These are phyloP conservation scores for Catotricha subobsoleta DNA, from an alignment of 2,888 invertebrate species.

Conservation along the genomic window DNA sequence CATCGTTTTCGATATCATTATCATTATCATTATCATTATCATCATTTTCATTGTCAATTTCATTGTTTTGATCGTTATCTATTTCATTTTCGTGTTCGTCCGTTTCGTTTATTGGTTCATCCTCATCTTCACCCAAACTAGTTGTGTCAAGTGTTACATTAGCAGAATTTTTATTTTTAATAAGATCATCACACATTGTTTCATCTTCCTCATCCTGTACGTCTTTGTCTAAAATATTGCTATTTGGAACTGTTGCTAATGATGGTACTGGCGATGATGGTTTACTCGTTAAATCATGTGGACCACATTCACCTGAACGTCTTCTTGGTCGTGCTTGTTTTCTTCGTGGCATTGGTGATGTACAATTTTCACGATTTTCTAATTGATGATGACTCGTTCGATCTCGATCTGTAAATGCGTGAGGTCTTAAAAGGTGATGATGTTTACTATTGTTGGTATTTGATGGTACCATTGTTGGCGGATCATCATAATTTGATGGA, in stretches of 20 bases:
- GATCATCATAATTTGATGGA: conserved; percentile 29
- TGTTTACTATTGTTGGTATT: background rate
- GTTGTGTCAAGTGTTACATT: no score
- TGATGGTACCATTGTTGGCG: conserved; percentile 19
- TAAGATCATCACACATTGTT: conserved; percentile 38
- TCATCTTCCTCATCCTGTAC: conserved; percentile 16
- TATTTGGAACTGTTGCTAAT: background rate
- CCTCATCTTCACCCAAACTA: conserved; percentile 4
- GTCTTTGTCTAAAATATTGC: conserved; percentile 17
- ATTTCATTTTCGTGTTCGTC: background rate
- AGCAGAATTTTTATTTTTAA: conserved; percentile 24
- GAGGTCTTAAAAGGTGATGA: conserved; percentile 28
- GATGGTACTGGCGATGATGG: conserved; percentile 16
- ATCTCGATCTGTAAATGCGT: conserved; percentile 14
- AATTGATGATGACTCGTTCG: background rate
- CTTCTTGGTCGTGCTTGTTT: conserved; percentile 74
- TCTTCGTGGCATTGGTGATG: conserved; percentile 64
- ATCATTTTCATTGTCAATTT: conserved; percentile 14
- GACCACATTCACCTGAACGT: conserved; percentile 56
- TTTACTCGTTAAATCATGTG: conserved; percentile 40
- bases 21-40: conserved; percentile 16
- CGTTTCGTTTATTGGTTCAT: background rate
- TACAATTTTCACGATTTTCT: conserved; percentile 32
- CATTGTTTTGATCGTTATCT: conserved; percentile 8
- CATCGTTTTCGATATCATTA: conserved; percentile 12